Conservation (phyloP, 2,797 vertebrate species). For the Pteropus rufus region DNA sequence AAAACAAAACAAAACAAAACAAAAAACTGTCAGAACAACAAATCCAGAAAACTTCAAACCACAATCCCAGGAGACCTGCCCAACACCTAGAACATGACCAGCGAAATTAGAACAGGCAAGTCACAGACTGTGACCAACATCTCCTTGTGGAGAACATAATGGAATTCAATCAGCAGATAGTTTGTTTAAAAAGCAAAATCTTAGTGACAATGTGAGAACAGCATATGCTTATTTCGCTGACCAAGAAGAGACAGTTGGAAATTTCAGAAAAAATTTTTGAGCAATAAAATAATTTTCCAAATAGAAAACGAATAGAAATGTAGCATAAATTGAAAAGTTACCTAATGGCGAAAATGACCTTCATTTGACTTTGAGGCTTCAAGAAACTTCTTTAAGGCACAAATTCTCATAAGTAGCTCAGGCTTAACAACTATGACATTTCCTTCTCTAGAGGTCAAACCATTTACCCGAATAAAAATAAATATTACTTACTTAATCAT, state of each 20-base stretch:
- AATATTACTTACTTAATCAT: neutral
- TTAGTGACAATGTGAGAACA: neutral
- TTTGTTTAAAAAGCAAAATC: neutral
- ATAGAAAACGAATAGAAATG: neutral
- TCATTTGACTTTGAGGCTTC: neutral
- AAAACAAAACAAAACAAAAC: too few species aligned
- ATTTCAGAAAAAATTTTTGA: neutral
- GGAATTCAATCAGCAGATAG: neutral
- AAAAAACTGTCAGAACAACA: neutral
- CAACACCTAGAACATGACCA: accelerated
- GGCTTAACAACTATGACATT: neutral
- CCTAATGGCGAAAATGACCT: neutral
- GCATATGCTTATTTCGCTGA: neutral
- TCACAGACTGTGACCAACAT: neutral
- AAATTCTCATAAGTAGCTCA: neutral
- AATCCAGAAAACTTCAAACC: neutral
- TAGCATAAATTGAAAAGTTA: neutral
- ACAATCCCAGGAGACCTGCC: neutral
- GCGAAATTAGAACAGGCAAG: accelerated
- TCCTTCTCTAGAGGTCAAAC: neutral
- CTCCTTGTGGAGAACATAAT: neutral
- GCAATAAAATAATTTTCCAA: neutral
- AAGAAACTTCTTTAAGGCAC: neutral
- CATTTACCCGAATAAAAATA: neutral
- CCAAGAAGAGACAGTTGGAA: neutral